Evolutionary conservation across 2,888 invertebrate species (phyloP).

Genomic region (Drosophila suboccidentalis): DNA sequence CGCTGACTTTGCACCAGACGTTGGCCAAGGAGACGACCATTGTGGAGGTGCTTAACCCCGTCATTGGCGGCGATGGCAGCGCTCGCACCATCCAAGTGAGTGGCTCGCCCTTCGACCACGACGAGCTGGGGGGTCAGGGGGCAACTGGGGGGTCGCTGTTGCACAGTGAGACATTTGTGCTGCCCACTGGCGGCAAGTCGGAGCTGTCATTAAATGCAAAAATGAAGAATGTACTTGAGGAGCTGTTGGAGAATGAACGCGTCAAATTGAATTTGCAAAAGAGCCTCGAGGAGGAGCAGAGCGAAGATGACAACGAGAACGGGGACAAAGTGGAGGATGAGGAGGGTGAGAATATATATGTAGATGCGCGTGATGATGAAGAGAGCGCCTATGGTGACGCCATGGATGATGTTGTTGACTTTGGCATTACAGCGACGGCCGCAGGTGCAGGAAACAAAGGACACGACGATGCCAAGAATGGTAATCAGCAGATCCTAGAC

Average conservation of each 20-base stretch:
- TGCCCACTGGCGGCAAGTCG: conserved; percentile 56
- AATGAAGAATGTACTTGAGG: conserved; percentile 86
- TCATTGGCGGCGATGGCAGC: conserved; percentile 85
- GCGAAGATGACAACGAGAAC: conserved; percentile 25
- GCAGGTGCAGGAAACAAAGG: conserved; percentile 33
- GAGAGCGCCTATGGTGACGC: conserved; percentile 73
- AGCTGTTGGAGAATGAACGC: conserved; percentile 85
- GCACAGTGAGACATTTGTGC: conserved; percentile 82
- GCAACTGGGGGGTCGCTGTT: conserved; percentile 54
- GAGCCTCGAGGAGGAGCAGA: conserved; percentile 82
- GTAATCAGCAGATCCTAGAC: conserved; percentile 81
- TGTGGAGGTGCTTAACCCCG: conserved; percentile 85
- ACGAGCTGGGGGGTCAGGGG: conserved; percentile 60
- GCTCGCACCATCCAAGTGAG: conserved; percentile 85
- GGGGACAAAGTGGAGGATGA: conserved; percentile 56
- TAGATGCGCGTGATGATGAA: conserved; percentile 67
- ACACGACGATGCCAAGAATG: conserved; percentile 75
- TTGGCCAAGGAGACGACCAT: conserved; percentile 84
- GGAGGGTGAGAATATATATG: conserved; percentile 64
- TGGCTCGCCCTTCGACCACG: conserved; percentile 72
- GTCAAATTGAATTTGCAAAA: conserved; percentile 86
- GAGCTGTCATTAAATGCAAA: conserved; percentile 86
- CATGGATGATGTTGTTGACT: conserved; percentile 76
- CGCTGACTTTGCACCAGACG: conserved; percentile 82
- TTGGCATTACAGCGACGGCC: conserved; percentile 45